Evolutionary conservation across 2,797 vertebrate species (phyloP), one percentile per base, ranked within the genome.

Genomic region (Helarctos malayanus): DNA sequence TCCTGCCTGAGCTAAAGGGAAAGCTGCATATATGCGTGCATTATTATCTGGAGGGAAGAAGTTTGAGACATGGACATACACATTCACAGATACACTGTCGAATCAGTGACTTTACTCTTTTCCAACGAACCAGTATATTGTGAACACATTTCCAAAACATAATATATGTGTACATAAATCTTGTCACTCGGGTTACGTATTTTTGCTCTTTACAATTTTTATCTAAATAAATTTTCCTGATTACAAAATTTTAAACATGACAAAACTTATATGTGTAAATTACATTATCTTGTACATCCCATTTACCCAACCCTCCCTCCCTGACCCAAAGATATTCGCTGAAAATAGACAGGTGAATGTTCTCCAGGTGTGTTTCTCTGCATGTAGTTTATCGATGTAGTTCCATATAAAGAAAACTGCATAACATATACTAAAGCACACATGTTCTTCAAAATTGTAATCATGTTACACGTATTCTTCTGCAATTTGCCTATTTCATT

Each of bases 401-500:
- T 91, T 81, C 88, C 23, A 85, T 71, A 71, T 35, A 93, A 93
- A 88, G 41, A 81, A 57, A 84, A 86, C 27, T 79, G 91, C 15
- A 76, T 93, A 95, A 92, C 91, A 83, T 92, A 82, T 56, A 59
- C 38, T 54, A 56, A 94, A 95, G n/a, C 79, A 54, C 4, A 94
- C 47, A 69, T n/a, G 57, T 68, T 85, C 71, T 89, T 91, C 79
- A 93, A 73, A 96, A 89, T 29, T 71, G 14, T 57, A 59, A 80
- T 57, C 35, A 27, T 63, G 59, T 68, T 88, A 84, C 49, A 35
- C 6, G 52, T 87, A 27, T 59, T 69, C 9, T 92, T 87, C 61
- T 59, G n/a, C 59, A 93, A 81, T 63, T 94, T 96, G n/a, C 32
- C 29, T 86, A 47, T 94, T 95, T 95, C 54, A 82, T 86, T 81